These are phyloP conservation scores for Henicopernis longicauda DNA, from an alignment of 2,113 vertebrate species.

Conservation along the genomic window DNA sequence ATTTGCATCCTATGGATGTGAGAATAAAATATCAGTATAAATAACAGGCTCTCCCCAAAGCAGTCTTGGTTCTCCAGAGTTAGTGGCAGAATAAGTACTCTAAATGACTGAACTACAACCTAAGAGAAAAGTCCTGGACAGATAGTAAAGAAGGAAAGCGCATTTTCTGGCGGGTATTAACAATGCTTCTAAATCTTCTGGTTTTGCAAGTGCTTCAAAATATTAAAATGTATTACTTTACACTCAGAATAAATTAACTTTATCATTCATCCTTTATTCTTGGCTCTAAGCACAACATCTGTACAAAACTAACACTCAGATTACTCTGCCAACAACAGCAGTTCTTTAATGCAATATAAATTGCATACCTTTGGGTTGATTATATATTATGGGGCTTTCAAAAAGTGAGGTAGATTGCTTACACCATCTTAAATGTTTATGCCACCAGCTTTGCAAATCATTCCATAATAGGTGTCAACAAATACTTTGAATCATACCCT, in stretches of 20 bases:
- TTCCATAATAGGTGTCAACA: background rate
- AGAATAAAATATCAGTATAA: background rate
- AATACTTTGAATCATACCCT: background rate
- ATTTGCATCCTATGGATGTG: background rate
- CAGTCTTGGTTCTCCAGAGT: background rate
- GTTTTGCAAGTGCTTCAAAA: background rate
- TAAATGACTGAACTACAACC: background rate
- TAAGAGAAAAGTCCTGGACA: background rate
- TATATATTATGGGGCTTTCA: background rate
- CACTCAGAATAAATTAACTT: background rate
- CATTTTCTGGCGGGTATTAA: background rate
- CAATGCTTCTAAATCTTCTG: background rate
- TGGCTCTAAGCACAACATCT: background rate
- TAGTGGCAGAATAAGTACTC: background rate
- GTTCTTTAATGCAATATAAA: background rate
- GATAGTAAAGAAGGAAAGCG: background rate
- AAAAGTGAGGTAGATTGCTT: background rate
- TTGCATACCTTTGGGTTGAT: background rate
- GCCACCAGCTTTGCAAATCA: background rate
- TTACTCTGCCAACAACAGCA: background rate
- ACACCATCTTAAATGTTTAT: background rate
- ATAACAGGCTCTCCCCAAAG: background rate
- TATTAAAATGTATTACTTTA: background rate
- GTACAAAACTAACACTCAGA: background rate
- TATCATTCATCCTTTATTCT: background rate